phyloP scores from a whole-genome alignment of 2,797 vertebrate genomes.

The Danio aesculapii region DNA sequence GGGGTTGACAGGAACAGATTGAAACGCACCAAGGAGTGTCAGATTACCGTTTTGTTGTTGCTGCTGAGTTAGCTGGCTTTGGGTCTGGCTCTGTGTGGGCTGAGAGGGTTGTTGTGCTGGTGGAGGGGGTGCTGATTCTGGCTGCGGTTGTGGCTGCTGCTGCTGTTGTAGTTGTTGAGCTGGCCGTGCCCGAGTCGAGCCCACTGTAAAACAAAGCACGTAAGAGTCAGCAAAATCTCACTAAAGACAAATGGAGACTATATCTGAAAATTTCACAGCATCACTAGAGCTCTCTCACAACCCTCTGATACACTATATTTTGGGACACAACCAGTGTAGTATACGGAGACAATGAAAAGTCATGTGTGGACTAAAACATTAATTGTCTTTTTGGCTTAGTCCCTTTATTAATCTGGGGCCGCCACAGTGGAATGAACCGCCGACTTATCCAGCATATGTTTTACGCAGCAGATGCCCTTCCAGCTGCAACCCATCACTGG shows the following conservation, averaged over 20 bases:
- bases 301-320: background rate
- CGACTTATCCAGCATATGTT: too few relatives aligned
- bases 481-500: too few relatives aligned
- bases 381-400: too few relatives aligned
- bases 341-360: background rate
- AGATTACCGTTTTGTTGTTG: constrained; percentile 92
- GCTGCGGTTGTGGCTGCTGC: constrained; percentile 63
- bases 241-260: background rate
- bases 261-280: background rate
- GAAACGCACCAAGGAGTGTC: constrained; percentile 12
- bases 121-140: constrained; percentile 77
- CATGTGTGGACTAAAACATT: too few relatives aligned
- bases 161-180: constrained; percentile 82
- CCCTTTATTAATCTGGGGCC: too few relatives aligned
- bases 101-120: constrained; percentile 73
- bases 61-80: constrained; percentile 79
- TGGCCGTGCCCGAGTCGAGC: constrained; percentile 87
- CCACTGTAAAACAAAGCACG: constrained; percentile 76
- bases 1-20: constrained; percentile 6
- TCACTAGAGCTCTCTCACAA: background rate
- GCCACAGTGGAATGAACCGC: too few relatives aligned
- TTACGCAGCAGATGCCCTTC: too few relatives aligned
- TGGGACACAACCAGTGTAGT: background rate
- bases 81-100: constrained; percentile 81
- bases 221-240: constrained; percentile 21